Evolutionary conservation across 1,140 invertebrate genomes (phyloP), one percentile per base, ranked within the genome.

Genomic region (Halotydeus destructor): DNA sequence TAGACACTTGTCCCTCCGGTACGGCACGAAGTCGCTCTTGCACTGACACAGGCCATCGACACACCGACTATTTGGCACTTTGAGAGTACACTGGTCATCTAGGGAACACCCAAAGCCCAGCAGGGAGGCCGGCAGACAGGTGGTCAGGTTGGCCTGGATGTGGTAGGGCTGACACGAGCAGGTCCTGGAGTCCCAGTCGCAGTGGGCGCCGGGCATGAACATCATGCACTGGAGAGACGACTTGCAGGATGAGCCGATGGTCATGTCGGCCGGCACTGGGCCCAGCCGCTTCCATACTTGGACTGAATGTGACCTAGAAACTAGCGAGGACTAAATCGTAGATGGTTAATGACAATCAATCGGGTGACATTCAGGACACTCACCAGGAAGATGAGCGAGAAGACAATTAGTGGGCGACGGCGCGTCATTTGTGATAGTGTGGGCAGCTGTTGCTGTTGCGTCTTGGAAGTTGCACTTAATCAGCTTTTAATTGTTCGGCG

Each of bases 1-100:
- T 25, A 85, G 66, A 61, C 82, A 86, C 21, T 79, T 83, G 56
- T 86, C 81, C 55, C 78, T 72, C 50, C 79, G 69, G 60, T 81
- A 80, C 53, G 79, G 77, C 32, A 84, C 61, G 60, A 74, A 78
- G 40, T 78, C 77, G 50, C 75, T 70, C 41, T 74, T 69, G 57
- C 82, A 85, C 22, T 72, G 68, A 57, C 81, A 81, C 24, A 69
- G 63, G n/a, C 72, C 72, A 38, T 72, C 69, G 30, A 71, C 55
- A 51, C 78, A 81, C 46, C 64, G 67, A 53, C 76, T 78, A 52
- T 78, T 74, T n/a, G 74, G 73, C 32, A 80, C 76, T 60, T 76
- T 78, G 58, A 78, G 60, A 2, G 69, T 69, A 56, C 78, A 81
- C 53, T 81, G 78, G 47, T 75, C 72, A 30, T 70, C 63, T 27